phyloP scores from a whole-genome alignment of 2,797 vertebrate genomes.

The Miichthys miiuy region DNA sequence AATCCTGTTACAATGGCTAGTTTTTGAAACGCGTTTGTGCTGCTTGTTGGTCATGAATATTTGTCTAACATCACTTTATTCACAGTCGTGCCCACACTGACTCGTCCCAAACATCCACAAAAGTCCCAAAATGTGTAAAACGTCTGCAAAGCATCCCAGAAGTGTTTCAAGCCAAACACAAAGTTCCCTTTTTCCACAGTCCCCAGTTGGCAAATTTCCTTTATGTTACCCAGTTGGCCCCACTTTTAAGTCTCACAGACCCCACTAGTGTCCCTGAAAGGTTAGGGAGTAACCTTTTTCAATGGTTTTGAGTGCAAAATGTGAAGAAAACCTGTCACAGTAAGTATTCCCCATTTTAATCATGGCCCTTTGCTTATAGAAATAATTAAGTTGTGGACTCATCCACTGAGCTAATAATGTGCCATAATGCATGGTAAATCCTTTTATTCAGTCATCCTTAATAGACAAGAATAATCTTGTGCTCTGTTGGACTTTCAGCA shows the following conservation, averaged over 20 bases:
- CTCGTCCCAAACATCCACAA: slow-evolving; percentile 74
- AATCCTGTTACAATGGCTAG: not conserved
- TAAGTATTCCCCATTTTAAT: slow-evolving; percentile 83
- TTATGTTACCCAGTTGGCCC: slow-evolving; percentile 50
- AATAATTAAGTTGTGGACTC: slow-evolving; percentile 35
- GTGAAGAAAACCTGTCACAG: slow-evolving; percentile 81
- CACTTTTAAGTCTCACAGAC: slow-evolving; percentile 56
- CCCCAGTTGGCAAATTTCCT: slow-evolving; percentile 66
- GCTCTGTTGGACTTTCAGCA: slow-evolving; percentile 22
- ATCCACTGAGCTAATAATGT: slow-evolving; percentile 54
- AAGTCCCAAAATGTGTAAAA: slow-evolving; percentile 75
- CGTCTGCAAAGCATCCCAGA: slow-evolving; percentile 88
- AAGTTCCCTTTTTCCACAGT: slow-evolving; percentile 70
- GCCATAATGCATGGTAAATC: slow-evolving; percentile 67
- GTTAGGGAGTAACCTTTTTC: slow-evolving; percentile 44
- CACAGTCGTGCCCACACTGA: slow-evolving; percentile 68
- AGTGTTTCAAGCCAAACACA: slow-evolving; percentile 83
- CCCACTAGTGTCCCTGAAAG: slow-evolving; percentile 57
- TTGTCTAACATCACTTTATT: slow-evolving; percentile 63
- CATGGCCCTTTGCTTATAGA: slow-evolving; percentile 65
- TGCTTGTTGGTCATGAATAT: slow-evolving; percentile 17
- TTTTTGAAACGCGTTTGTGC: not conserved
- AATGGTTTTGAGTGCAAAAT: slow-evolving; percentile 76
- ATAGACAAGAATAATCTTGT: slow-evolving; percentile 19
- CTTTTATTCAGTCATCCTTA: slow-evolving; percentile 32